Percentiles rank a stretch among this genome's conserved stretches.
Conservation (phyloP, 2,113 vertebrate genomes). For the Bagarius yarrelli region DNA sequence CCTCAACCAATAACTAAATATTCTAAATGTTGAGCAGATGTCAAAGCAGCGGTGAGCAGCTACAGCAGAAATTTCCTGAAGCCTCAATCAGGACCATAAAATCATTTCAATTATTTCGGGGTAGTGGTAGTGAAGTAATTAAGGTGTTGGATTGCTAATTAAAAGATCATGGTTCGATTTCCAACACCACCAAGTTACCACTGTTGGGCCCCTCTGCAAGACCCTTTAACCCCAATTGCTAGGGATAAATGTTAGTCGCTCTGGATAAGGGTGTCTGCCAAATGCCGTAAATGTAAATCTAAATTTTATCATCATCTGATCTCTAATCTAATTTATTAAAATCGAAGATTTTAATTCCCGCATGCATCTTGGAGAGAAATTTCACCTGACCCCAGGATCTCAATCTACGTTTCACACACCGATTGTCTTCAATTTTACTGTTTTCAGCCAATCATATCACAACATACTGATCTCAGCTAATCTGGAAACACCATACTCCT, state of each 20-base stretch:
- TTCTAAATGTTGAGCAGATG: constrained; percentile 34
- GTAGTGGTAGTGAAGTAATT: too few species aligned
- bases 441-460: background rate
- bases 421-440: background rate
- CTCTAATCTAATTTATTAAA: background rate
- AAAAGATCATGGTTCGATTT: too few species aligned
- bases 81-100: background rate
- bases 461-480: background rate
- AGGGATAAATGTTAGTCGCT: too few species aligned
- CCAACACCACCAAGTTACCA: too few species aligned
- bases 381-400: background rate
- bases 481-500: too few species aligned
- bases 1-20: background rate
- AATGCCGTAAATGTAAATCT: too few species aligned
- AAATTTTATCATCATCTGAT: too few species aligned
- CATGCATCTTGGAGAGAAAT: background rate
- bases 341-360: background rate
- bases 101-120: background rate
- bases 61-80: constrained; percentile 11
- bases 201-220: too few species aligned
- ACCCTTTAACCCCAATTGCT: too few species aligned
- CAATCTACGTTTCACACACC: background rate
- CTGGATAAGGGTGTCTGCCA: too few species aligned
- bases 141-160: too few species aligned
- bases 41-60: constrained; percentile 5